phyloP scores from a whole-genome alignment of 2,113 vertebrate species.

The Salvelinus fontinalis region DNA sequence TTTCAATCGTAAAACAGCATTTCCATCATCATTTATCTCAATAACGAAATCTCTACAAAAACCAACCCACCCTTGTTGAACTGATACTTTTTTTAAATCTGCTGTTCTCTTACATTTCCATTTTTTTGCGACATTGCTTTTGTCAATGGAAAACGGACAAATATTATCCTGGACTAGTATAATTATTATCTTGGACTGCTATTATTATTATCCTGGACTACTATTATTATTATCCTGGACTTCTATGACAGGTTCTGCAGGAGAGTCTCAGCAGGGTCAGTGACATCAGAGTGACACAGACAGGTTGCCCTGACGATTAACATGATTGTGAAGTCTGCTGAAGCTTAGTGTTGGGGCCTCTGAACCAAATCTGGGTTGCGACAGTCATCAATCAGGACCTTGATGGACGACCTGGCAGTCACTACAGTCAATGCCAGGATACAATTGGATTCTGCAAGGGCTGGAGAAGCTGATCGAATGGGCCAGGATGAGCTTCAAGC shows the following conservation, averaged over 20 bases:
- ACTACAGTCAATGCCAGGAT: not conserved
- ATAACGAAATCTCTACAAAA: too few species aligned
- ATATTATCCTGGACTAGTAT: too few species aligned
- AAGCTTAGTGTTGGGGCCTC: constrained; percentile 4
- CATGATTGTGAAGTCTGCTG: constrained; percentile 33
- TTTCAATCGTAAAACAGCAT: too few species aligned
- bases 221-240: too few species aligned
- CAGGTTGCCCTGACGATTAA: constrained; percentile 25
- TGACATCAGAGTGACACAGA: constrained; percentile 27
- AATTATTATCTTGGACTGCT: too few species aligned
- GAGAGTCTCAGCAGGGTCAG: constrained; percentile 12
- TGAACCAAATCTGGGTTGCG: not conserved
- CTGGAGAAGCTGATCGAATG: not conserved
- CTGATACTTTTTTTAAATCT: too few species aligned
- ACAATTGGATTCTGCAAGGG: too few species aligned
- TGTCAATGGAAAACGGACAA: constrained; percentile 1
- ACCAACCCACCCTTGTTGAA: too few species aligned
- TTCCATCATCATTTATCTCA: too few species aligned
- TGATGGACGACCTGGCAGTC: not conserved
- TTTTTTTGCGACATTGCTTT: too few species aligned
- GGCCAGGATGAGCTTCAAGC: not conserved
- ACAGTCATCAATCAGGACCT: not conserved
- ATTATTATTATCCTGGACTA: too few species aligned
- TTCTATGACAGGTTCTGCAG: constrained; percentile 9
- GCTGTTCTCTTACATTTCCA: too few species aligned